phyloP scores from a whole-genome alignment of 2,888 invertebrate species.

The Andrena marginata region DNA sequence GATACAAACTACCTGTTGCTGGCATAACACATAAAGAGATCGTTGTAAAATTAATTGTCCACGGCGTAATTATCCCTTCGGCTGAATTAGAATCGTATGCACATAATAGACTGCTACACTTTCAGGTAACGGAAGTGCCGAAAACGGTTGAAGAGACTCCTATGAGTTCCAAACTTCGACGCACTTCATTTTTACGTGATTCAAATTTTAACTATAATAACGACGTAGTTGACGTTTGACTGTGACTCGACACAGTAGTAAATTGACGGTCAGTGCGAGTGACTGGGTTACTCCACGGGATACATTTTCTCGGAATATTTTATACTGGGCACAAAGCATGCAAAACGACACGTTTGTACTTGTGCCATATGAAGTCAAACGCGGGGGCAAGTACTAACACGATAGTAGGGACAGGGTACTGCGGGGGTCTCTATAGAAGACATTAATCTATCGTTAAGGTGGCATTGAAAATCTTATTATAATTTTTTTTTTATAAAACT shows the following conservation, averaged over 20 bases:
- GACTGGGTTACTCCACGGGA: conserved; percentile 26
- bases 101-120: conserved; percentile 16
- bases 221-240: conserved; percentile 83
- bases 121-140: conserved; percentile 83
- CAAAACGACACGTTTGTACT: conserved; percentile 29
- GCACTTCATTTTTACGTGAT: conserved; percentile 83
- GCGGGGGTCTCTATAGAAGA: conserved; percentile 54
- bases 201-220: conserved; percentile 84
- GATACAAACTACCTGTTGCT: neutral
- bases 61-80: neutral
- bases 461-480: conserved; percentile 62
- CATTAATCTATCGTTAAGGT: conserved; percentile 63
- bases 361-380: conserved; percentile 62
- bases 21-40: conserved; percentile 4
- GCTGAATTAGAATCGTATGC: neutral
- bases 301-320: conserved; percentile 50
- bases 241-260: conserved; percentile 54
- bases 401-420: conserved; percentile 62
- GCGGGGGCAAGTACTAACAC: conserved; percentile 30
- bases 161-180: conserved; percentile 81
- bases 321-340: conserved; percentile 48
- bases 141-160: conserved; percentile 83
- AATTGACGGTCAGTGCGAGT: conserved; percentile 41
- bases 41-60: neutral
- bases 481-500: conserved; percentile 60